These are phyloP conservation scores for Montipora efflorescens DNA, from an alignment of 64 coral and sea anemone genomes.

Conservation along the genomic window DNA sequence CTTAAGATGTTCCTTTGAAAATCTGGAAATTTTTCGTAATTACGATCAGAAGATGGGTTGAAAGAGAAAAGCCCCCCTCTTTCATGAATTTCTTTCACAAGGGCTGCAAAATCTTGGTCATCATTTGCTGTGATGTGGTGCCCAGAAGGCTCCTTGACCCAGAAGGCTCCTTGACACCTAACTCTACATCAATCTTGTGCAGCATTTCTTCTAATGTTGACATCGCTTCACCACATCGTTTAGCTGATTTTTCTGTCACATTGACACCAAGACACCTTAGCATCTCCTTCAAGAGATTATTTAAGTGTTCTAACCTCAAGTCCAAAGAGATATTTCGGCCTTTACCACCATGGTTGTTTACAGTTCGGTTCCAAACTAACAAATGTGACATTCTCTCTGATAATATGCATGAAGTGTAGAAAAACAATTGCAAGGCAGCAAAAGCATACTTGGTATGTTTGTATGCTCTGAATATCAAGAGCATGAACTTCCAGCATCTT, in stretches of 20 bases:
- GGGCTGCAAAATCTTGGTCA: constrained; percentile 3
- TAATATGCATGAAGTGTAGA: neutral
- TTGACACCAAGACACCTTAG: constrained; percentile 63
- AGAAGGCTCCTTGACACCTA: neutral
- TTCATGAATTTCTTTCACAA: neutral
- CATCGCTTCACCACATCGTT: neutral
- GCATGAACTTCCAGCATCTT: constrained; percentile 44
- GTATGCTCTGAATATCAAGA: constrained; percentile 29
- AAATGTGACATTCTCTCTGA: neutral
- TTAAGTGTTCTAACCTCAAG: constrained; percentile 48
- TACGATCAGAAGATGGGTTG: neutral
- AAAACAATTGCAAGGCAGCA: constrained; percentile 29
- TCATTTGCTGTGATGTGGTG: neutral
- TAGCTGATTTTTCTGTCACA: neutral
- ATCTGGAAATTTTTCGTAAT: neutral
- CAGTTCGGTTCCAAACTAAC: constrained; percentile 22
- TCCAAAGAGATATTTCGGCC: constrained; percentile 62
- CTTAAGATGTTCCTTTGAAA: constrained; percentile 35
- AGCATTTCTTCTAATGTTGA: neutral
- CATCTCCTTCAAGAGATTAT: constrained; percentile 56
- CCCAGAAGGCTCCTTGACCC: no score
- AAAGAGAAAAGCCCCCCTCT: constrained; percentile 1
- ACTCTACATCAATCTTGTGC: neutral
- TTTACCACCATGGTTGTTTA: constrained; percentile 44
- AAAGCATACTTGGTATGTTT: constrained; percentile 31